Evolutionary conservation across 2,113 vertebrate genomes (phyloP), one percentile per base, ranked within the genome.

Genomic region (Oophaga pumilio): DNA sequence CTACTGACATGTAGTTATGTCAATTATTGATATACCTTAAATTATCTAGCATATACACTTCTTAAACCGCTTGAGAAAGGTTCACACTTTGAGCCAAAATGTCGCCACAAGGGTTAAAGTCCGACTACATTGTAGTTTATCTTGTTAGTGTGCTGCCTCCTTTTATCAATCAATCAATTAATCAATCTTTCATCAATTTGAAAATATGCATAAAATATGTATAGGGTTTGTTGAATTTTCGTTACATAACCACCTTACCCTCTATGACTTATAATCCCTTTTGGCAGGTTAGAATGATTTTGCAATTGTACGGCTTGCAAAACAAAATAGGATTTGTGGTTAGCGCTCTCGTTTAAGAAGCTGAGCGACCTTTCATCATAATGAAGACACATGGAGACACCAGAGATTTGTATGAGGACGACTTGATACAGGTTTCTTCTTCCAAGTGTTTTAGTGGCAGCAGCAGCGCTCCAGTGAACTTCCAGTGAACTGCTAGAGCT

Each of bases 381-480:
- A 59, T 85, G 14, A 43, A 85, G 56, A 85, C 20, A 22, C 69
- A 85, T 74, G 10, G 59, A 59, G 15, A 69, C 53, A 59, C 57
- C 56, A 85, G 69, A 33, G 53, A 77, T 86, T 60, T 86, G 14
- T 73, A 74, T 78, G 74, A 86, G 43, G 84, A 68, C 24, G 56
- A 43, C 22, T 86, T 53, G 28, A 10, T 73, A 52, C 68, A 52
- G 81, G 20, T 52, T 85, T 76, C 69, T 76, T 59, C 64, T 86
- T 86, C 71, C 84, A 85, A 86, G 62, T 62, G 26, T 79, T 76
- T 68, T 59, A 87, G 33, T 87, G 78, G 73, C 33, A 60, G 10
- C 28, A 17, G 66, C 53, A 81, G 11, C 82, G 78, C 56, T 80
- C 77, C 50, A 82, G 60, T 82, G 78, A 87, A 87, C 86, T 87